A percentile compares a stretch with the other conserved stretches of the same genome.
Evolutionary conservation across 2,113 vertebrate genomes (phyloP).

Genomic region (Euleptes europaea): DNA sequence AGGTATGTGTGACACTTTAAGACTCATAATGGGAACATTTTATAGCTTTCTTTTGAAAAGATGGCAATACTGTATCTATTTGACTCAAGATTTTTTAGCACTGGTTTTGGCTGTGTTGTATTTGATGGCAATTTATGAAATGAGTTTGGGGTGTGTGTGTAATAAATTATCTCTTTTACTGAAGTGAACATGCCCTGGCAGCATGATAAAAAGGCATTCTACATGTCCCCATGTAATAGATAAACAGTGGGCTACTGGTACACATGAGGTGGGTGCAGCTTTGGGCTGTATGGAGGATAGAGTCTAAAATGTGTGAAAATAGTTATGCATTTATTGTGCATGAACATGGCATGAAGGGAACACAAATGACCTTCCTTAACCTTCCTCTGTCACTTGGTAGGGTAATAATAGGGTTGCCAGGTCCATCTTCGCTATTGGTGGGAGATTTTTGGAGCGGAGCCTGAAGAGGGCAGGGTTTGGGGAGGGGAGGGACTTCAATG

Average conservation of each 20-base stretch:
- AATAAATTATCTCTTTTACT: not conserved
- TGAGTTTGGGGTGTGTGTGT: not conserved
- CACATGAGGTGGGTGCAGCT: not conserved
- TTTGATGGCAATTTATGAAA: not conserved
- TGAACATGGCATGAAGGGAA: not conserved
- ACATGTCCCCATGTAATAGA: not conserved
- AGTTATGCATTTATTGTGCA: not conserved
- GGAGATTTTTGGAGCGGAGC: too few relatives aligned
- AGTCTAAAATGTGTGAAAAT: not conserved
- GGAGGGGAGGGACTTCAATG: too few relatives aligned
- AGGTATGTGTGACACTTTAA: not conserved
- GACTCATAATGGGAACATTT: not conserved
- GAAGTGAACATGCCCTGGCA: not conserved
- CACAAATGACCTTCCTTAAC: too few relatives aligned
- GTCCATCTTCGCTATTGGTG: too few relatives aligned
- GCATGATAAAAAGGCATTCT: not conserved
- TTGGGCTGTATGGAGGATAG: not conserved
- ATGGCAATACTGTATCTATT: not conserved
- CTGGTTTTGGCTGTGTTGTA: not conserved
- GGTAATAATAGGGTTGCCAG: too few relatives aligned
- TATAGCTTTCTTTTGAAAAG: constrained; percentile 3
- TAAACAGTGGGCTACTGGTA: not conserved
- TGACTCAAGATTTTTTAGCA: not conserved
- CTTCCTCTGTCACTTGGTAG: too few relatives aligned
- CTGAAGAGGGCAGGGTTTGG: too few relatives aligned